Evolutionary conservation across 92 coral and sea anemone species (phyloP).

Genomic region (Zoanthus solanderi): DNA sequence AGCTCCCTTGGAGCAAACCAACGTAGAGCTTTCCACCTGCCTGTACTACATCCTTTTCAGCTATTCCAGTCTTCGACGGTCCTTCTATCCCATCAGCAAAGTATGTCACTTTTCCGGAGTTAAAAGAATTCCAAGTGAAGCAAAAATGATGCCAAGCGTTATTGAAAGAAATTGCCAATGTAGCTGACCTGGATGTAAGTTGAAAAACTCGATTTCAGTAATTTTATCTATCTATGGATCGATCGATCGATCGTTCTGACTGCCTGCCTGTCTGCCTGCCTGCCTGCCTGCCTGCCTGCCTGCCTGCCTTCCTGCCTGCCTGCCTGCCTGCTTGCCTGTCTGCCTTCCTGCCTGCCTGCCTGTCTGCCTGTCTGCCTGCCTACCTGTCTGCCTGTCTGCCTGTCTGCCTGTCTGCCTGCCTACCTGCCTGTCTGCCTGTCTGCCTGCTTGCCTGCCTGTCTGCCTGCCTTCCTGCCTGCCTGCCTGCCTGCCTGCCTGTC

Average conservation of each 20-base stretch:
- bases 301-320: too few relatives aligned
- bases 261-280: not conserved
- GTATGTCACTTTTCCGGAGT: not conserved
- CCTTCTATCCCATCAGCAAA: constrained; percentile 2
- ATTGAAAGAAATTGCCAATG: constrained; percentile 4
- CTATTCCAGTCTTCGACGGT: not conserved
- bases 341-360: too few relatives aligned
- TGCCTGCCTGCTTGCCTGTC: too few relatives aligned
- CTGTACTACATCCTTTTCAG: not conserved
- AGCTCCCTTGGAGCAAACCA: constrained; percentile 23
- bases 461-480: too few relatives aligned
- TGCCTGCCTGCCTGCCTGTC: too few relatives aligned
- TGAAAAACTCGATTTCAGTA: not conserved
- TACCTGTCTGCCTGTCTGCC: too few relatives aligned
- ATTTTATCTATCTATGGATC: not conserved
- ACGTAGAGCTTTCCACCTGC: constrained; percentile 24
- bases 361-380: too few relatives aligned
- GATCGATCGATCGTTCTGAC: not conserved
- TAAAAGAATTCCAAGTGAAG: constrained; percentile 1
- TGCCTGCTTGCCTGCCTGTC: too few relatives aligned
- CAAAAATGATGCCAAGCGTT: constrained; percentile 28
- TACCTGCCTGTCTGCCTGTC: too few relatives aligned
- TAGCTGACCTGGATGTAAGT: not conserved
- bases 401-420: too few relatives aligned
- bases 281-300: too few relatives aligned